Evolutionary conservation across 2,888 invertebrate species (phyloP), one percentile per base, ranked within the genome.

Genomic region (Orchesella flavescens): DNA sequence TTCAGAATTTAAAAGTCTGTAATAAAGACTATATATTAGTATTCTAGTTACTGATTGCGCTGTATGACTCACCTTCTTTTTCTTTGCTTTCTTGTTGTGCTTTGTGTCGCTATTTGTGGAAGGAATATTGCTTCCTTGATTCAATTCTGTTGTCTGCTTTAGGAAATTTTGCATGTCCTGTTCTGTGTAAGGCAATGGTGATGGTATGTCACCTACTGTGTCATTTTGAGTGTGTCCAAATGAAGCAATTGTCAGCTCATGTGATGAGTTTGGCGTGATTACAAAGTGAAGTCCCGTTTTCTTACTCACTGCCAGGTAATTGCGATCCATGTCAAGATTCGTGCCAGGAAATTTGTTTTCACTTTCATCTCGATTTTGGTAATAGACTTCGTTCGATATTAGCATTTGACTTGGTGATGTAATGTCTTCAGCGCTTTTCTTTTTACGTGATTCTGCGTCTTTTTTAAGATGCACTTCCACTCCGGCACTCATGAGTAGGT

Each of bases 401-500:
- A 44, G 55, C 21, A 61, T 61, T 7, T 61, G 43, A 19, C 53
- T 71, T 72, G 73, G 15, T 57, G 43, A 24, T 44, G 7, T 21
- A 12, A 12, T 43, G 24, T 49, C 69, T 24, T 49, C 10, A n/a
- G 13, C 43, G 49, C 55, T 53, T 44, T 68, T 43, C 19, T 15
- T 53, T 65, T 65, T 10, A 1, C 10, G 12, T 1, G 21, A 13
- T 59, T 66, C 78, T 0, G 75, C 82, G 21, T 19, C 44, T 49
- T 86, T 87, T 46, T 85, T 84, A 0, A 87, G 63, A 19, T 87
- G 84, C 0, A 80, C 68, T 57, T 87, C 86, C 1, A 86, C 76
- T 9, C 87, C 87, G 17, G 86, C 86, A 46, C 83, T 82, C 84
- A 87, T 74, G 0, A 87, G 84, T 1, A 87, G 82, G 55, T 87